These are phyloP conservation scores for Leptopilina myrica DNA, from an alignment of 2,888 invertebrate genomes.

Conservation along the genomic window DNA sequence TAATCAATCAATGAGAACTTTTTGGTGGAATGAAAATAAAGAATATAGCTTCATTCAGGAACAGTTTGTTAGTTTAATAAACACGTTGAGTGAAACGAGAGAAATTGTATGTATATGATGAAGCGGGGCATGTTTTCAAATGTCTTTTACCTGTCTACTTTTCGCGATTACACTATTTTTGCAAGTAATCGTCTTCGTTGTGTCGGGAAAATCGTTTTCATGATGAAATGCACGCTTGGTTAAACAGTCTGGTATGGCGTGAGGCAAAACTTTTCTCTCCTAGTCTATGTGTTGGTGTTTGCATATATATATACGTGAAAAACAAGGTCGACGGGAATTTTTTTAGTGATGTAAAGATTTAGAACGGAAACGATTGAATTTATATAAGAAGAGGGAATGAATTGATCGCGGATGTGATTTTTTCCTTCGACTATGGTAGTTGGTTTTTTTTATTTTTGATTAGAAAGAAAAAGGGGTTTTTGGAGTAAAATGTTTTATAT, in stretches of 20 bases:
- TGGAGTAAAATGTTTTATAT: constrained; percentile 6
- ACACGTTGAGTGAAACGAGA: constrained; percentile 1
- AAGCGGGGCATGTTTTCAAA: not conserved
- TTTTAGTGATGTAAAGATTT: constrained; percentile 4
- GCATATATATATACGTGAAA: no score
- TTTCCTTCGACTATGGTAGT: not conserved
- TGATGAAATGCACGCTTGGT: constrained; percentile 35
- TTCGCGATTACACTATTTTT: constrained; percentile 26
- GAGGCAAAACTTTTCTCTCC: constrained; percentile 27
- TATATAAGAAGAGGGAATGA: not conserved
- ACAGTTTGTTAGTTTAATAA: not conserved
- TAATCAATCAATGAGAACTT: no score
- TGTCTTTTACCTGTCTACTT: not conserved
- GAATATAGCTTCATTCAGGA: no score
- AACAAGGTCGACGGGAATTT: constrained; percentile 32
- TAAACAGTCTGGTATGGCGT: constrained; percentile 15
- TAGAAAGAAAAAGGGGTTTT: not conserved
- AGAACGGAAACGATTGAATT: constrained; percentile 14
- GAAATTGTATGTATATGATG: not conserved
- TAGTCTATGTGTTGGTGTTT: not conserved
- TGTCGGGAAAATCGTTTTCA: constrained; percentile 19
- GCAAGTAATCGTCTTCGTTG: constrained; percentile 23
- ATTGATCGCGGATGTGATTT: not conserved
- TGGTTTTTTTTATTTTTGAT: not conserved
- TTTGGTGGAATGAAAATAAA: no score